These are phyloP conservation scores for Malacoctenus gilli DNA, from an alignment of 2,797 vertebrate species.

Conservation along the genomic window DNA sequence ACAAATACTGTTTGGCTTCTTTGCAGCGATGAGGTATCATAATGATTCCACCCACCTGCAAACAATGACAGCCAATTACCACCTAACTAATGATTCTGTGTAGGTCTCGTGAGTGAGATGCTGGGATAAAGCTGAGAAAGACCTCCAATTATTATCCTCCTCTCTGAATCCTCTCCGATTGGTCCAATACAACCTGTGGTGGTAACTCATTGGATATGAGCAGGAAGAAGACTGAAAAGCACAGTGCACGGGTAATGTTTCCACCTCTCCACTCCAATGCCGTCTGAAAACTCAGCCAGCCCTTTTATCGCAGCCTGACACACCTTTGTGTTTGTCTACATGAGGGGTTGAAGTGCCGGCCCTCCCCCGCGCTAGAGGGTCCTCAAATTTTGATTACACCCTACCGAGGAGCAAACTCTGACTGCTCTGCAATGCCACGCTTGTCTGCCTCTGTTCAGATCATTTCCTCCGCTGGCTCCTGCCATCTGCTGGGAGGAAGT, in stretches of 20 bases:
- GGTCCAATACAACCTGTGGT: conserved; percentile 24
- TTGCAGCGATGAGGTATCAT: conserved; percentile 11
- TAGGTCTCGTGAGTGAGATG: conserved; percentile 1
- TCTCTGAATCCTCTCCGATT: conserved; percentile 7
- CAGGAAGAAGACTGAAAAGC: conserved; percentile 27
- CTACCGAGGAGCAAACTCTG: conserved; percentile 47
- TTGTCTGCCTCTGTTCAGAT: conserved; percentile 64
- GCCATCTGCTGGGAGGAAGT: conserved; percentile 55
- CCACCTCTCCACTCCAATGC: background rate
- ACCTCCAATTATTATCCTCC: conserved; percentile 32
- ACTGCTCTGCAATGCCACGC: conserved; percentile 51
- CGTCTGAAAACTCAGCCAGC: background rate
- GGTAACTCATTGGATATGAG: conserved; percentile 17
- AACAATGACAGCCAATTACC: conserved; percentile 22
- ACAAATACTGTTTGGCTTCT: conserved; percentile 10
- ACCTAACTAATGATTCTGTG: conserved; percentile 12
- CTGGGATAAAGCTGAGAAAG: conserved; percentile 20
- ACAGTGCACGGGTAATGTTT: background rate
- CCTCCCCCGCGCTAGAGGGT: conserved; percentile 16
- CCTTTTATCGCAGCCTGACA: background rate
- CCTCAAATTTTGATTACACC: conserved; percentile 47
- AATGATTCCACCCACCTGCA: conserved; percentile 25
- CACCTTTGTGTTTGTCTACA: conserved; percentile 5
- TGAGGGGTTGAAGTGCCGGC: conserved; percentile 13
- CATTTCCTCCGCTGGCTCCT: conserved; percentile 43